These are phyloP conservation scores for Tupaia chinensis DNA, from an alignment of 2,113 vertebrate genomes.

Conservation along the genomic window DNA sequence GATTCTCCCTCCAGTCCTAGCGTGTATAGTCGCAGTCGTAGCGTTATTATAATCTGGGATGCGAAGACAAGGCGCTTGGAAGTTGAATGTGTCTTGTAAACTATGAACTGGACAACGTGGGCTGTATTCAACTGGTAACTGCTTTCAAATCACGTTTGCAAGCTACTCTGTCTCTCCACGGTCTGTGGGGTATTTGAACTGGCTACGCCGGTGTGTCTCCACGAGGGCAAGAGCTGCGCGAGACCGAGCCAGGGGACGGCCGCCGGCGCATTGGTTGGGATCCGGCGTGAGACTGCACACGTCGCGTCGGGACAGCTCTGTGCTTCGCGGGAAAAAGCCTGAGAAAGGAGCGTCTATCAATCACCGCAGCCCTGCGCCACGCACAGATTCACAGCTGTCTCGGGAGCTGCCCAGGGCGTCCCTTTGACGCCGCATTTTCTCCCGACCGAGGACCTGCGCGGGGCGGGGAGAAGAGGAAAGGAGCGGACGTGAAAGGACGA, in stretches of 20 bases:
- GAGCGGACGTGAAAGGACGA: neutral
- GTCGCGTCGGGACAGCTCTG: neutral
- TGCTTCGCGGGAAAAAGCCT: neutral
- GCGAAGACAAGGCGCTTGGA: neutral
- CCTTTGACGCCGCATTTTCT: neutral
- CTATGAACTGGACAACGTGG: neutral
- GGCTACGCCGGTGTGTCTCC: neutral
- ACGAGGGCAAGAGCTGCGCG: neutral
- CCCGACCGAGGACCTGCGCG: neutral
- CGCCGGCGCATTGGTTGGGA: neutral
- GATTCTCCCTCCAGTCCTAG: neutral
- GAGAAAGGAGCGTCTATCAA: neutral
- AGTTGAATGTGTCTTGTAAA: neutral
- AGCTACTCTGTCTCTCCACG: neutral
- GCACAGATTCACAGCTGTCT: neutral
- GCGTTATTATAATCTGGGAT: neutral
- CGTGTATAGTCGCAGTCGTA: neutral
- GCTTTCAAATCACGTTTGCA: neutral
- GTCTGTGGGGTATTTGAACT: neutral
- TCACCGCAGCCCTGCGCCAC: neutral
- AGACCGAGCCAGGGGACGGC: neutral
- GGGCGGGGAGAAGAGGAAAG: neutral
- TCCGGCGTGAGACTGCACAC: neutral
- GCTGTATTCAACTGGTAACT: neutral
- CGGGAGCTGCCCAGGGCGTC: neutral